Base-by-base conservation (phyloP, 2,113 vertebrate species). In the Chloebia gouldiae region DNA sequence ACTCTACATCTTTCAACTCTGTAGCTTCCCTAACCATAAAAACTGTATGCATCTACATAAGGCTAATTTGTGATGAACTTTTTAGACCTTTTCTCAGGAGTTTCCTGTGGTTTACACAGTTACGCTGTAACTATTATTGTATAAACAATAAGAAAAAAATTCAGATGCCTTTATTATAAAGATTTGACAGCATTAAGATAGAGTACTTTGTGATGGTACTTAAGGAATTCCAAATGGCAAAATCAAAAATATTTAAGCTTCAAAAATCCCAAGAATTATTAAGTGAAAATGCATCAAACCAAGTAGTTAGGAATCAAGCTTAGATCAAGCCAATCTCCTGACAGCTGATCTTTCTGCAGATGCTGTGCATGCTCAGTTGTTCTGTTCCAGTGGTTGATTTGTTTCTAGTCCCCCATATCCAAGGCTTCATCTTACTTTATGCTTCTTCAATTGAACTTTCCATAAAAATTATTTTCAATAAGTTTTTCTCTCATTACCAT, bases 41-140 rank as follows among this genome's bases (percentile, higher is more conserved):
- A 72, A 37, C 39, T 64, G 16, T 2, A 20, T 15, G 4, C 30
- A 65, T 7, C 7, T 65, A 28, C 0, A 0, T 35, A 76, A 60
- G 3, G 14, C 14, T 82, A 20, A 80, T 68, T 56, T 79, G 5
- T 40, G 3, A 16, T 20, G 20, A 53, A 15, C 2, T 37, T 68
- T 54, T 4, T 35, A 79, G 17, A 56, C 2, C 1, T 64, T 81
- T 63, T 39, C 30, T 21, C 24, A 65, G 33, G 25, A 60, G 49
- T 56, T 85, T 71, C 7, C 23, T 54, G 33, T 39, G 44, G 11
- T 54, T 72, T 86, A 39, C 3, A 4, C 3, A 33, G 18, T 28
- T 50, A 42, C 5, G 30, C 6, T 39, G 5, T 18, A 92, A 64
- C 51, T 27, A 39, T 42, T 54, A 25, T 30, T 72, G 6, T 22